phyloP scores from a whole-genome alignment of 2,888 invertebrate genomes.

The Muschampia plurimacula region DNA sequence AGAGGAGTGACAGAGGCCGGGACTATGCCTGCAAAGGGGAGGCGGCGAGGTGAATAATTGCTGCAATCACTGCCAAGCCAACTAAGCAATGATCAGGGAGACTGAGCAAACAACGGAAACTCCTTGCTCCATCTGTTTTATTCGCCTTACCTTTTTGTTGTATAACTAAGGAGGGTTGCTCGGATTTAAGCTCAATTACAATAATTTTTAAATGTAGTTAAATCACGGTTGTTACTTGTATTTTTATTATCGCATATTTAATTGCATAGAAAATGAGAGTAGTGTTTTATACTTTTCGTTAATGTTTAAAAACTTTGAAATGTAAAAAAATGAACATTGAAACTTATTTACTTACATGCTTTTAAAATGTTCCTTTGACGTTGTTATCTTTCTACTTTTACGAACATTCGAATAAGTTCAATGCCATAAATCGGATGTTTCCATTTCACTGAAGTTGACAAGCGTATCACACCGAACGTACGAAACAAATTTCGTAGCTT shows the following conservation, averaged over 20 bases:
- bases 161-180: slow-evolving; percentile 11
- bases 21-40: slow-evolving; percentile 53
- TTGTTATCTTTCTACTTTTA: slow-evolving; percentile 16
- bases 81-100: slow-evolving; percentile 63
- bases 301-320: neutral
- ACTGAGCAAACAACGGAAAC: slow-evolving; percentile 51
- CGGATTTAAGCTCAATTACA: slow-evolving; percentile 8
- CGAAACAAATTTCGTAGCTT: slow-evolving; percentile 32
- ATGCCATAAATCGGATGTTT: slow-evolving; percentile 23
- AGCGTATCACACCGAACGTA: slow-evolving; percentile 26
- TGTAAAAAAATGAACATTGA: neutral
- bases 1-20: slow-evolving; percentile 57
- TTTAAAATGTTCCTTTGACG: neutral
- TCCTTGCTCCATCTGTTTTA: slow-evolving; percentile 41
- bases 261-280: neutral
- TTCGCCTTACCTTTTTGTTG: slow-evolving; percentile 36
- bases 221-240: neutral
- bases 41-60: slow-evolving; percentile 76
- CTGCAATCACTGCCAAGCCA: slow-evolving; percentile 73
- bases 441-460: slow-evolving; percentile 25
- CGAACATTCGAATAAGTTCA: slow-evolving; percentile 21
- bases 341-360: neutral
- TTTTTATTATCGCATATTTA: too few relatives aligned
- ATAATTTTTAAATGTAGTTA: neutral
- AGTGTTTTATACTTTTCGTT: too few relatives aligned